Conservation (phyloP, 2,113 vertebrate genomes). For the Archocentrus centrarchus region DNA sequence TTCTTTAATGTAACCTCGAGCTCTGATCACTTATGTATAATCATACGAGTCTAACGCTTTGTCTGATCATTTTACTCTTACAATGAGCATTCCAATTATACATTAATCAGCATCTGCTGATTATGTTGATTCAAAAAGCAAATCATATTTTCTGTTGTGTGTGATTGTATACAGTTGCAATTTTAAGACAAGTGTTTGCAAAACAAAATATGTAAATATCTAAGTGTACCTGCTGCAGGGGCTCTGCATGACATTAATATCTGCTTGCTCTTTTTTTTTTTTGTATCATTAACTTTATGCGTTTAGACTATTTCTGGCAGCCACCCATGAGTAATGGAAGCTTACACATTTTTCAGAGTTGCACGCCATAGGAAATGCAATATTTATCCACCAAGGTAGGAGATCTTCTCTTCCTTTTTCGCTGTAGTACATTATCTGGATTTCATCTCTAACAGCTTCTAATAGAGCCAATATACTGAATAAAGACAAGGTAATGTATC, state of each 20-base stretch:
- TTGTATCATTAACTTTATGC: slow-evolving; percentile 1
- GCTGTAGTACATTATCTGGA: not conserved
- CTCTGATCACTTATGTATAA: not conserved
- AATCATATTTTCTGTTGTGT: not conserved
- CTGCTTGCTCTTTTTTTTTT: not conserved
- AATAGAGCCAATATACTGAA: not conserved
- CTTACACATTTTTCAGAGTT: not conserved
- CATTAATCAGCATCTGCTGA: not conserved
- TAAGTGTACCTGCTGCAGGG: slow-evolving; percentile 8
- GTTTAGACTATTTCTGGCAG: not conserved
- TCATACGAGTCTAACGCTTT: not conserved
- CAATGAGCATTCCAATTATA: not conserved
- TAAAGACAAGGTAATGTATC: not conserved
- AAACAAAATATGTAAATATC: slow-evolving; percentile 11
- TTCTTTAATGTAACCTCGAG: not conserved
- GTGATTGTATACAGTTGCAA: not conserved
- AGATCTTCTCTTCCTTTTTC: not conserved
- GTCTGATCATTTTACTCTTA: not conserved
- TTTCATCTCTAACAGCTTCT: not conserved
- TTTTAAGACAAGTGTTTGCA: not conserved
- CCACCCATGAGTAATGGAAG: not conserved
- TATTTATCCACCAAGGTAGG: not conserved
- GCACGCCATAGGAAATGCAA: not conserved
- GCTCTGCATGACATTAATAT: not conserved
- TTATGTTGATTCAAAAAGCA: not conserved